Conservation (phyloP, 2,888 invertebrate species). For the Drosophila rubida region DNA sequence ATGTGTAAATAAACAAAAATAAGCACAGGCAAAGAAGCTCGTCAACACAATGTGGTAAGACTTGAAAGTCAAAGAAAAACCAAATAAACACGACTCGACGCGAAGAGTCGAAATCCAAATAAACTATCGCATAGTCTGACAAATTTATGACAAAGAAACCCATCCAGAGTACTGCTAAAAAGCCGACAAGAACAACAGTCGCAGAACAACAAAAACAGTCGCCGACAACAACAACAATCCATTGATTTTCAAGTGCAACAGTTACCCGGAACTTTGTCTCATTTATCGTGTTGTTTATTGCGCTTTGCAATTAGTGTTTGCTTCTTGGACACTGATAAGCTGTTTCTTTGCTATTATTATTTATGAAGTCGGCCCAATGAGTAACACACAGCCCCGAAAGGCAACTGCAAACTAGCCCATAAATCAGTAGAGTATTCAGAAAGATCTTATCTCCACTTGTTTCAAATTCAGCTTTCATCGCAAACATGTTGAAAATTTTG, state of each 20-base stretch:
- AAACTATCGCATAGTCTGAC: constrained; percentile 29
- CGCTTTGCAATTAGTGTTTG: constrained; percentile 42
- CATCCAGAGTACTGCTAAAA: constrained; percentile 12
- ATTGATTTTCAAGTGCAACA: constrained; percentile 50
- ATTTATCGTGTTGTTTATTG: constrained; percentile 38
- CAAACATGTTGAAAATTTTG: too few species aligned
- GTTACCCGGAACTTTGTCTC: constrained; percentile 12
- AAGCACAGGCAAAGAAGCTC: constrained; percentile 11
- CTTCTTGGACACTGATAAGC: constrained; percentile 27
- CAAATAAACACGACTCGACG: constrained; percentile 27
- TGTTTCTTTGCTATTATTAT: constrained; percentile 2
- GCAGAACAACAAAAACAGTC: background rate
- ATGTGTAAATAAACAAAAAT: constrained; percentile 51
- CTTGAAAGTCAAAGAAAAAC: constrained; percentile 50
- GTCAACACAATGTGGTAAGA: constrained; percentile 38
- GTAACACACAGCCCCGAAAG: background rate
- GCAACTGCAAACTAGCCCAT: background rate
- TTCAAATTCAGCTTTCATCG: background rate
- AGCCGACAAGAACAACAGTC: constrained; percentile 10
- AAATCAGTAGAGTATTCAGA: constrained; percentile 1
- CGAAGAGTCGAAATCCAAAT: constrained; percentile 30
- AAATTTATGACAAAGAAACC: constrained; percentile 45
- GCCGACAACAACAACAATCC: constrained; percentile 8
- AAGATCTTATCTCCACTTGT: background rate
- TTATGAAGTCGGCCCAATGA: constrained; percentile 25